Evolutionary conservation across 1,140 invertebrate species (phyloP), one percentile per base, ranked within the genome.

Genomic region (Pseudobourletiella spinata): DNA sequence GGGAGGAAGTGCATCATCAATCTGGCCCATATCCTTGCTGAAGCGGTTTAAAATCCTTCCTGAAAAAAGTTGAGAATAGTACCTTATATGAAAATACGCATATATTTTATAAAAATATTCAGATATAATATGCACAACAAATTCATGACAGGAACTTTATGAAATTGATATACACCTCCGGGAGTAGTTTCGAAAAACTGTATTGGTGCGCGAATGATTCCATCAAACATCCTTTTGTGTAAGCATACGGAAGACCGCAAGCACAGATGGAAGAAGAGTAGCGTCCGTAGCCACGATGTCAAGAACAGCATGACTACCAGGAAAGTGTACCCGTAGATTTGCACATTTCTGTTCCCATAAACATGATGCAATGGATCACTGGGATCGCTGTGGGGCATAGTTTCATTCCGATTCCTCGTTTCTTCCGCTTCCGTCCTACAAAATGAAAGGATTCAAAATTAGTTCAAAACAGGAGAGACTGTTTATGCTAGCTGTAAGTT

Each of bases 151-250:
- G 44, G 11, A n/a, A 51, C n/a, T n/a, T n/a, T n/a, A n/a, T n/a
- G n/a, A 55, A 55, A 46, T 57, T 8, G 18, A 30, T 52, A 44
- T 46, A 46, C 70, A 81, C 79, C 91, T 3, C 82, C 81, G 1
- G 87, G 86, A 74, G 88, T 92, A 6, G 79, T 79, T 71, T 89
- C 86, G 74, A 91, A 93, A 76, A 92, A 93, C 1, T 81, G 77
- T 84, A 91, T 89, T 0, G 85, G 83, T 0, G 86, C 82, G 1
- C 82, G 78, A 0, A 88, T 82, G 26, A 91, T 83, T 15, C 81
- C 80, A 16, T 74, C 72, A 73, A 92, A 92, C 88, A 94, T 91
- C 18, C 75, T 77, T 72, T 91, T 84, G 72, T 95, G 91, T 4
- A 95, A 76, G 20, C 14, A 4, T 6, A 54, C 28, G 0, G 91